A percentile compares a stretch with the other conserved stretches of the same genome.
Conservation (phyloP, 2,888 invertebrate species). For the Conus canariensis region DNA sequence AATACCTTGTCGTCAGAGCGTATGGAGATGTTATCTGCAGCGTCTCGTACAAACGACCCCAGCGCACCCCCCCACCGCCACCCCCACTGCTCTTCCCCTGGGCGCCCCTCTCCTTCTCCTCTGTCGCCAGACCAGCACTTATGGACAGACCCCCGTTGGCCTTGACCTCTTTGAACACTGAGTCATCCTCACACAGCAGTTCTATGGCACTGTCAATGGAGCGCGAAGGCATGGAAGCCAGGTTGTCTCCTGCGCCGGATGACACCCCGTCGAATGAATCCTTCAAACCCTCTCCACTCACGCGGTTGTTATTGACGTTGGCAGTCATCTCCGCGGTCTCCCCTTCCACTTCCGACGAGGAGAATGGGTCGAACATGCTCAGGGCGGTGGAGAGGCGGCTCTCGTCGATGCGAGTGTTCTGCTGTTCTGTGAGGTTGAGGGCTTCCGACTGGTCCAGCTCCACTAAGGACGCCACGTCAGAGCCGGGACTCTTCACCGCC, state of each 20-base stretch:
- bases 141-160: conserved; percentile 29
- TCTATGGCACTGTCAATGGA: conserved; percentile 40
- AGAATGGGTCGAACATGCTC: conserved; percentile 67
- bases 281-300: neutral
- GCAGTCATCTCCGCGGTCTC: neutral
- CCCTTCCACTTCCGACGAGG: conserved; percentile 35
- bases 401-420: conserved; percentile 71
- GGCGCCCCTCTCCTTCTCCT: conserved; percentile 17
- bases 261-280: neutral
- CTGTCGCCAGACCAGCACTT: neutral
- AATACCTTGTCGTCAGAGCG: conserved; percentile 66
- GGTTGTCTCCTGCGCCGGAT: conserved; percentile 16
- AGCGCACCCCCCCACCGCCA: conserved; percentile 56
- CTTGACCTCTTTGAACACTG: conserved; percentile 39
- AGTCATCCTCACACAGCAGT: conserved; percentile 41
- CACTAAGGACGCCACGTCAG: neutral
- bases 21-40: conserved; percentile 46
- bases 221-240: conserved; percentile 28
- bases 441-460: conserved; percentile 6
- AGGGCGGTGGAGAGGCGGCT: conserved; percentile 70
- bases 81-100: conserved; percentile 5
- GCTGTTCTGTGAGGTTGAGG: conserved; percentile 66
- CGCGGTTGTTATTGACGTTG: conserved; percentile 36
- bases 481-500: neutral
- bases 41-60: conserved; percentile 51